Base-by-base conservation (phyloP, 2,113 vertebrate species). In the Odobenus rosmarus region DNA sequence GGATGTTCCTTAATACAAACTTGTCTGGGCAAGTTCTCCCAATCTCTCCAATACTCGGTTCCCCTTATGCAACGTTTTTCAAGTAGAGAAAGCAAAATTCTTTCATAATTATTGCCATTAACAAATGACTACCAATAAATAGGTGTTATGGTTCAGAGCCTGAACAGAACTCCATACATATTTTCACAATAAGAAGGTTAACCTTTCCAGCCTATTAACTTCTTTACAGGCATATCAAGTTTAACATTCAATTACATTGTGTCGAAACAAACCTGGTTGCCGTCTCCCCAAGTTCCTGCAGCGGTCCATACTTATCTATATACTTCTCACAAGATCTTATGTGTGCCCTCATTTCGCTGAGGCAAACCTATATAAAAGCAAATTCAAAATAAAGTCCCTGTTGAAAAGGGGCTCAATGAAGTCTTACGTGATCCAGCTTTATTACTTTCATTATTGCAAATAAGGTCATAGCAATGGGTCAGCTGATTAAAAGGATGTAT, bases 271-370 rank as follows among this genome's bases (percentile, higher is more conserved):
- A 97, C 93, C 98, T 98, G 92, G 97, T 95, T 88, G 90, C 19
- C 72, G 80, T 95, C 88, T 95, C 93, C 39, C 88, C 89, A 33
- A 98, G 95, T 49, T 98, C 98, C 88, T 98, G 64, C 18, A 98
- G 71, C 1, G 94, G 96, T 88, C 97, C 92, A 0, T 98, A 98
- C 71, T 98, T 99, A 95, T 98, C 90, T 95, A 97, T 24, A 0
- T 98, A 98, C 96, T 98, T 98, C 93, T 98, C 91, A 59, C 98
- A 98, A n/a, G 91, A 98, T 95, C 89, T 98, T 97, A 98, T 94
- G 95, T 98, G 98, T 49, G 79, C 88, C 97, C 98, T 98, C 96
- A 98, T 98, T 96, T 99, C 97, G 96, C 96, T 99, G 88, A 98
- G 98, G 90, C 97, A 96, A 57, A 98, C 97, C 97, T 98, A 94